These are phyloP conservation scores for Ptychobarbus kaznakovi DNA, from an alignment of 2,797 vertebrate genomes.

Conservation along the genomic window DNA sequence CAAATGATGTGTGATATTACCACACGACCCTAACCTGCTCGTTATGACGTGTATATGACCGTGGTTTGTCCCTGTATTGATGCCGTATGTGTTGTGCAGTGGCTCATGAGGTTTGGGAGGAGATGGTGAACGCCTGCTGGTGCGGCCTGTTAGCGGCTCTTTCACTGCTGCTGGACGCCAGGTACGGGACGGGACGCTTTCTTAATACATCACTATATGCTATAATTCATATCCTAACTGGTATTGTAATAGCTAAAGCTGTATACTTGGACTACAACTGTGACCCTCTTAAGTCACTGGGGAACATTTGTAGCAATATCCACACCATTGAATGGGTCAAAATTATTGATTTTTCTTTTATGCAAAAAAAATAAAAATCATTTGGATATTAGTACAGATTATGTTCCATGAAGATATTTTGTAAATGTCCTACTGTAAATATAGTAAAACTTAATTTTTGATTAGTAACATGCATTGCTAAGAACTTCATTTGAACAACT, in stretches of 20 bases:
- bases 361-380: too few species aligned
- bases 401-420: too few species aligned
- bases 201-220: neutral
- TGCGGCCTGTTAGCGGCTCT: constrained; percentile 96
- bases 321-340: too few species aligned
- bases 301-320: too few species aligned
- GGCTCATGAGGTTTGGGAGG: constrained; percentile 93
- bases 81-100: constrained; percentile 76
- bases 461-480: too few species aligned
- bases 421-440: too few species aligned
- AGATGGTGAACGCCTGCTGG: constrained; percentile 98
- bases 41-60: neutral
- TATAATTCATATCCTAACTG: neutral
- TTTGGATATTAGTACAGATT: too few species aligned
- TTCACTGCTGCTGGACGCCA: constrained; percentile 95
- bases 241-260: neutral
- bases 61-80: constrained; percentile 25
- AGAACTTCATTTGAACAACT: too few species aligned
- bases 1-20: too few species aligned
- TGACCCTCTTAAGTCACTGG: too few species aligned
- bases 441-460: too few species aligned
- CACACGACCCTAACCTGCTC: neutral
- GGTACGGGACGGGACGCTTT: constrained; percentile 76
- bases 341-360: too few species aligned
- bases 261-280: neutral